These are phyloP conservation scores for Gambusia holbrooki DNA, from an alignment of 2,113 vertebrate species.

Conservation along the genomic window DNA sequence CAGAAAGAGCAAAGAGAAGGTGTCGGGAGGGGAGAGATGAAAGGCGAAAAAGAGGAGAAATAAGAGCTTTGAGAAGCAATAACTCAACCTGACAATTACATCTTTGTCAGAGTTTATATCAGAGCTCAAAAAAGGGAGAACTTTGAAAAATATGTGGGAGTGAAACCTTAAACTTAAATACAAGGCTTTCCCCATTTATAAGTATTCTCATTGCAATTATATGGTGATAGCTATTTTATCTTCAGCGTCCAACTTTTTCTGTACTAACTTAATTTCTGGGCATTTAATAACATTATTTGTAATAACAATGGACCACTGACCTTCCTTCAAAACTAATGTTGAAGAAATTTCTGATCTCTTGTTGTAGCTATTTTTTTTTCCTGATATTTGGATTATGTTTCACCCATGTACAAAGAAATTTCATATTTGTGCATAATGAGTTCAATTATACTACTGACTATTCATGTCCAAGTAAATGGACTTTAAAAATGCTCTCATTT, in stretches of 20 bases:
- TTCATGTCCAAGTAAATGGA: background rate
- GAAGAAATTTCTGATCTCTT: background rate
- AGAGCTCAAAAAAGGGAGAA: constrained; percentile 35
- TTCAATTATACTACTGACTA: background rate
- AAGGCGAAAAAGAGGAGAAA: constrained; percentile 64
- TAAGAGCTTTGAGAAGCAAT: constrained; percentile 63
- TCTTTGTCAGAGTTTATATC: constrained; percentile 53
- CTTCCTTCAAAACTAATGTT: background rate
- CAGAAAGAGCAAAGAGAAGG: constrained; percentile 69
- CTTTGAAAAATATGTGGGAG: constrained; percentile 20
- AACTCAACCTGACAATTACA: constrained; percentile 71
- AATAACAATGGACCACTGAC: too few species aligned
- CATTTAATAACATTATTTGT: background rate
- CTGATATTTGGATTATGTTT: background rate
- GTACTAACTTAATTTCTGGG: background rate
- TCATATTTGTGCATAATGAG: too few species aligned
- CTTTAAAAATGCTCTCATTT: background rate
- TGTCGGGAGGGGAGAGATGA: constrained; percentile 69
- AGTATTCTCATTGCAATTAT: background rate
- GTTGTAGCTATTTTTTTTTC: background rate
- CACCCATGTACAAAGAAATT: too few species aligned
- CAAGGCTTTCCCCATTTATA: background rate
- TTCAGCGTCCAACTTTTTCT: background rate
- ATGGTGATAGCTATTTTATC: background rate
- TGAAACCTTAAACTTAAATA: background rate